Evolutionary conservation across 2,797 vertebrate species (phyloP).

Genomic region (Cynodonichthys magdalenae): DNA sequence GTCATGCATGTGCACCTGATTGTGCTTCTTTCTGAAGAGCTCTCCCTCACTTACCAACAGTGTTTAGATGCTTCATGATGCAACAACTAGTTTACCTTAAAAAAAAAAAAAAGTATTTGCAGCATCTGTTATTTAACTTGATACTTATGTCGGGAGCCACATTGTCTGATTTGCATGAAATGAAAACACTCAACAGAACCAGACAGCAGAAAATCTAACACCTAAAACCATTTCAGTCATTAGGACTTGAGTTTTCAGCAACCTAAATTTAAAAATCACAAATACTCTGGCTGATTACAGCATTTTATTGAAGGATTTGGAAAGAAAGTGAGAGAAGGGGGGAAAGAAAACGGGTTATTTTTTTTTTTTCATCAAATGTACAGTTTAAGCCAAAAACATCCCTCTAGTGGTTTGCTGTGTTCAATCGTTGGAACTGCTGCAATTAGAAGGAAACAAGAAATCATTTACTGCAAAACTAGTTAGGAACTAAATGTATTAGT

Average conservation of each 20-base stretch:
- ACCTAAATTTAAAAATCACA: not conserved
- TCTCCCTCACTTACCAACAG: not conserved
- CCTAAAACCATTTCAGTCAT: not conserved
- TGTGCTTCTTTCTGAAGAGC: not conserved
- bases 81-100: no score
- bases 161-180: conserved; percentile 7
- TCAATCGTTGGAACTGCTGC: conserved; percentile 29
- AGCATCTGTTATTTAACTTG: conserved; percentile 4
- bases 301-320: conserved; percentile 78
- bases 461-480: conserved; percentile 41
- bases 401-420: conserved; percentile 24
- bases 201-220: not conserved
- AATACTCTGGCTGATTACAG: conserved; percentile 58
- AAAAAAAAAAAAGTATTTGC: not conserved
- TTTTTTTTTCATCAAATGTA: conserved; percentile 41
- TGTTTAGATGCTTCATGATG: no score
- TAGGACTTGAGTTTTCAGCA: not conserved
- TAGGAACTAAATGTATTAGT: conserved; percentile 49
- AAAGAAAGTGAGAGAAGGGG: conserved; percentile 36
- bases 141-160: not conserved
- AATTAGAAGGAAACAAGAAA: conserved; percentile 44
- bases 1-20: no score
- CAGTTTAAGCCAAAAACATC: conserved; percentile 34
- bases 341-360: conserved; percentile 29
- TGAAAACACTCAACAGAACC: not conserved